Evolutionary conservation across 2,888 invertebrate species (phyloP).

Genomic region (Leptopterna dolabrata): DNA sequence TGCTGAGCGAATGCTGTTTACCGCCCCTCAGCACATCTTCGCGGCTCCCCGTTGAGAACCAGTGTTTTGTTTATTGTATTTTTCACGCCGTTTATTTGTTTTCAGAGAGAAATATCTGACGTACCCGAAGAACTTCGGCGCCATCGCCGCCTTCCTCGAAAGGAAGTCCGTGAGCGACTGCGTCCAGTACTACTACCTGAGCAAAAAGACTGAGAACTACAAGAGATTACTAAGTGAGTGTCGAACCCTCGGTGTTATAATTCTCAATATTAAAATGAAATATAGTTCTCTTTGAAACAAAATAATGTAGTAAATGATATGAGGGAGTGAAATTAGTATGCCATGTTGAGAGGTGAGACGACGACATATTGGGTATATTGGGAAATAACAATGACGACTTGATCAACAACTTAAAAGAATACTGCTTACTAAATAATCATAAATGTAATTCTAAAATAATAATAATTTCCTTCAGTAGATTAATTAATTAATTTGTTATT

Average conservation of each 20-base stretch:
- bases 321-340: too few relatives aligned
- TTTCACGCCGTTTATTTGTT: background rate
- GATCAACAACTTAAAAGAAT: too few relatives aligned
- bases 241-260: background rate
- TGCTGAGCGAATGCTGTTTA: too few relatives aligned
- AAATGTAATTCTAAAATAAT: too few relatives aligned
- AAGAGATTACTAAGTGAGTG: conserved; percentile 89
- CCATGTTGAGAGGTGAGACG: too few relatives aligned
- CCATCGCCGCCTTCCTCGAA: conserved; percentile 91
- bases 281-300: too few relatives aligned
- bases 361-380: background rate
- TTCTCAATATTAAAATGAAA: background rate
- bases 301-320: too few relatives aligned
- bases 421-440: too few relatives aligned
- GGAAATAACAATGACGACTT: background rate
- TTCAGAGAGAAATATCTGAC: conserved; percentile 91
- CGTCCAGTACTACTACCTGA: conserved; percentile 97
- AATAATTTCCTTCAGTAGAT: too few relatives aligned
- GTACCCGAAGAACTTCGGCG: conserved; percentile 97
- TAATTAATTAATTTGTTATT: too few relatives aligned
- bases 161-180: conserved; percentile 94
- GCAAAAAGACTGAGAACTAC: conserved; percentile 95
- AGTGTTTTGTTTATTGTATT: background rate
- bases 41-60: too few relatives aligned
- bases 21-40: too few relatives aligned